These are phyloP conservation scores for Hoplostethus mediterraneus DNA, from an alignment of 2,797 vertebrate species.

Conservation along the genomic window DNA sequence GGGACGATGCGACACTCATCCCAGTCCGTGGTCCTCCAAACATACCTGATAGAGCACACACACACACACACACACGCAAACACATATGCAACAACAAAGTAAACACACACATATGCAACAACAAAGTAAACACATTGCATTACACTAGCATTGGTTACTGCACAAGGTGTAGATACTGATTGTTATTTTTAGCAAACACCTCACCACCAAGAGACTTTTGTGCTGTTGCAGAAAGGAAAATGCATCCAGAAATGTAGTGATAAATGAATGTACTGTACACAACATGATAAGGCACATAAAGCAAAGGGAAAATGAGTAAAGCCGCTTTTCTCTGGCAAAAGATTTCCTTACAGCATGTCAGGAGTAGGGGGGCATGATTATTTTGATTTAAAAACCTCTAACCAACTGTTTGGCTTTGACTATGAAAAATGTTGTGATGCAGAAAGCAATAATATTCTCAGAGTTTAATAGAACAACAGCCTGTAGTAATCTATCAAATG, in stretches of 20 bases:
- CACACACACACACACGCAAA: slow-evolving; percentile 4
- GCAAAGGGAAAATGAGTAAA: slow-evolving; percentile 38
- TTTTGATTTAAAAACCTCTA: slow-evolving; percentile 62
- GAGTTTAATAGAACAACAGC: slow-evolving; percentile 80
- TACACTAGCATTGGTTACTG: neutral
- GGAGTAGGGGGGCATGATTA: slow-evolving; percentile 30
- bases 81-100: neutral
- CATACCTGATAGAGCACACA: slow-evolving; percentile 84
- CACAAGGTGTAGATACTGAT: neutral
- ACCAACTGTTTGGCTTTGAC: slow-evolving; percentile 76
- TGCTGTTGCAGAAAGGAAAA: slow-evolving; percentile 24
- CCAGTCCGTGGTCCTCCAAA: slow-evolving; percentile 95
- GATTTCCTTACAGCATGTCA: slow-evolving; percentile 17
- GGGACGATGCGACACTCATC: slow-evolving; percentile 88
- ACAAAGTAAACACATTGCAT: slow-evolving; percentile 3
- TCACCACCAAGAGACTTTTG: neutral
- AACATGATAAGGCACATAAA: slow-evolving; percentile 25
- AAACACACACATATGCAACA: neutral
- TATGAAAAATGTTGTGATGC: slow-evolving; percentile 73
- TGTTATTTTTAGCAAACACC: neutral
- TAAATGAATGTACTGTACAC: neutral
- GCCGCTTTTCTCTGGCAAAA: slow-evolving; percentile 23
- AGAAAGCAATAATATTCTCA: slow-evolving; percentile 74
- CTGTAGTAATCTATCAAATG: slow-evolving; percentile 83
- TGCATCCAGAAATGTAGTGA: slow-evolving; percentile 18